A percentile compares a stretch with the other conserved stretches of the same genome.
phyloP scores from a whole-genome alignment of 2,888 invertebrate genomes.

The Andrena chrysosceles region DNA sequence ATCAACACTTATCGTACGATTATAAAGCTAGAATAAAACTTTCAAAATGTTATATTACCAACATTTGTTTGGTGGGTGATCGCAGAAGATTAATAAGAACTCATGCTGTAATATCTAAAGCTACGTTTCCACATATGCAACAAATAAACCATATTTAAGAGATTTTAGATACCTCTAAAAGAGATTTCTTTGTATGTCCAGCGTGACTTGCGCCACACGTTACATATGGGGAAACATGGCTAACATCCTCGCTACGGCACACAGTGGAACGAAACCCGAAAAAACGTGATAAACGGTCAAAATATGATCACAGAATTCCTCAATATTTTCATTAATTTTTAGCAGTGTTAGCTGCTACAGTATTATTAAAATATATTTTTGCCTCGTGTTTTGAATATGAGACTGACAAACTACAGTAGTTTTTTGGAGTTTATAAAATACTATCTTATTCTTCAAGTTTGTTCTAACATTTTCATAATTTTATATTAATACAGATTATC shows the following conservation, averaged over 20 bases:
- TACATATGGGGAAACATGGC: neutral
- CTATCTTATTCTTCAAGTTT: no score
- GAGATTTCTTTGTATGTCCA: neutral
- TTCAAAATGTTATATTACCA: neutral
- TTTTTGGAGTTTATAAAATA: no score
- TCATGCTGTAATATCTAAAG: neutral
- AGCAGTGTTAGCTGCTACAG: no score
- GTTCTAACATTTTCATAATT: no score
- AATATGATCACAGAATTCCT: conserved; percentile 5
- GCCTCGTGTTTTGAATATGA: no score
- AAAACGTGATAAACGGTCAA: conserved; percentile 32
- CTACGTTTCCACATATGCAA: neutral
- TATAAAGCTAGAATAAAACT: neutral
- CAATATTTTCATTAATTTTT: no score
- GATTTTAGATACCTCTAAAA: neutral
- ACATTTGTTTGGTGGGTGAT: neutral
- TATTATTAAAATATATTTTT: no score
- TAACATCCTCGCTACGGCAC: conserved; percentile 64
- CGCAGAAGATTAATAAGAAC: neutral
- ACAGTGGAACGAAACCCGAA: conserved; percentile 46
- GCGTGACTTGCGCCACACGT: neutral
- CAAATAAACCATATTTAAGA: neutral
- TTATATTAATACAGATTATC: no score
- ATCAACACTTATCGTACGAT: no score
- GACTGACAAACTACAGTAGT: no score